Evolutionary conservation across 2,113 vertebrate species (phyloP).

Genomic region (Hiodon alosoides): DNA sequence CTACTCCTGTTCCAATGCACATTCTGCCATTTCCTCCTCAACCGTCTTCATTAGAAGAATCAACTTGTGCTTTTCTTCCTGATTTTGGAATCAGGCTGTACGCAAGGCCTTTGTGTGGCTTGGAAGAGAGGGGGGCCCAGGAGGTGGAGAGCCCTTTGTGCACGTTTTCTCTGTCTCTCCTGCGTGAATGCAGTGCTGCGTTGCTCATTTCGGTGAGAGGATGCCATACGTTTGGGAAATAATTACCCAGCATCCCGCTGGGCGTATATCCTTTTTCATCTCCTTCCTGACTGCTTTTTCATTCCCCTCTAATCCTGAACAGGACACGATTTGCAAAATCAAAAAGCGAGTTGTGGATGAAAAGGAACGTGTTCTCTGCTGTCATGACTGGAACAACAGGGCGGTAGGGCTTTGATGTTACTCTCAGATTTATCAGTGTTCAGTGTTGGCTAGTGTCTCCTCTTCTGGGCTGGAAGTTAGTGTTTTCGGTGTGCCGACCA

Average conservation of each 20-base stretch:
- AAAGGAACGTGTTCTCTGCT: slow-evolving; percentile 87
- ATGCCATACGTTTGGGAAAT: slow-evolving; percentile 69
- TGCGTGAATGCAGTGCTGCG: slow-evolving; percentile 53
- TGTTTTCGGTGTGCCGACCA: slow-evolving; percentile 48
- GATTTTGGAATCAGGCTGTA: slow-evolving; percentile 39
- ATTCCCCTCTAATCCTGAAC: slow-evolving; percentile 70
- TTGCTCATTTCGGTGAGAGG: slow-evolving; percentile 65
- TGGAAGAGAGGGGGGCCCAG: slow-evolving; percentile 21
- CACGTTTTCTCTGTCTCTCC: slow-evolving; percentile 53
- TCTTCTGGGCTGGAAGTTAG: slow-evolving; percentile 49
- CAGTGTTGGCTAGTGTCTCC: slow-evolving; percentile 40
- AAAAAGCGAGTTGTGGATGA: slow-evolving; percentile 90
- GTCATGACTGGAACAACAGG: slow-evolving; percentile 89
- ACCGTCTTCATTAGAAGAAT: slow-evolving; percentile 41
- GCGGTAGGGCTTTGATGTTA: slow-evolving; percentile 76
- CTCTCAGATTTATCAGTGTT: slow-evolving; percentile 46
- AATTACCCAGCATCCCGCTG: slow-evolving; percentile 75
- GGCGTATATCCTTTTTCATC: slow-evolving; percentile 69
- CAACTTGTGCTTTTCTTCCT: neutral
- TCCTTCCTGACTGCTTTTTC: slow-evolving; percentile 76
- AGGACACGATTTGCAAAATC: slow-evolving; percentile 97
- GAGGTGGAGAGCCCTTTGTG: slow-evolving; percentile 29
- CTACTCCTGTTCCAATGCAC: neutral
- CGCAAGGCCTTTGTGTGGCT: slow-evolving; percentile 51
- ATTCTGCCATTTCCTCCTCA: neutral